Evolutionary conservation across 2,113 vertebrate species (phyloP).

Genomic region (Cottus gobio): DNA sequence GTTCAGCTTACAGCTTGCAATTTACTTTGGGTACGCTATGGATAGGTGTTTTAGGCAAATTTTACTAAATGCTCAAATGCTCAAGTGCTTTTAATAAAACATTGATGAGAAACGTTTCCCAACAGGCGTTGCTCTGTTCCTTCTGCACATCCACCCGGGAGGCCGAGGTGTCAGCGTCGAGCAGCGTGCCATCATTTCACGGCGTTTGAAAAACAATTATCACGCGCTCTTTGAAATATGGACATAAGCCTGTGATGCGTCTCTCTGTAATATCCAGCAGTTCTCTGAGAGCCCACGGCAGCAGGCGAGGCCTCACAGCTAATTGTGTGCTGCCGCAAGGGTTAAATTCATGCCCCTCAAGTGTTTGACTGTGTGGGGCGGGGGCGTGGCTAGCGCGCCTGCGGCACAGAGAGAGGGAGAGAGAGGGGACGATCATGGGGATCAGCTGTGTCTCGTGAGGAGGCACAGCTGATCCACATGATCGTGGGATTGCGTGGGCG

Average conservation of each 20-base stretch:
- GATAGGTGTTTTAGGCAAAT: too few relatives aligned
- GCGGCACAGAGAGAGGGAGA: too few relatives aligned
- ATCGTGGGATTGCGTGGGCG: too few relatives aligned
- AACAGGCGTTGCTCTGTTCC: neutral
- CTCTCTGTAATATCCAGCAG: slow-evolving; percentile 23
- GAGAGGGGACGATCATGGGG: too few relatives aligned
- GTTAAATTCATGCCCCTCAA: slow-evolving; percentile 69
- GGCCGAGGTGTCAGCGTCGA: neutral
- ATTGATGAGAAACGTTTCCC: neutral
- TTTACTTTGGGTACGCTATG: too few relatives aligned
- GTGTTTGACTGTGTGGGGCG: too few relatives aligned
- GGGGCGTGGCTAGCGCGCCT: too few relatives aligned
- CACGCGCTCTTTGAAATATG: slow-evolving; percentile 21
- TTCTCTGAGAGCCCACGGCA: slow-evolving; percentile 34
- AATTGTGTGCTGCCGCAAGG: slow-evolving; percentile 48
- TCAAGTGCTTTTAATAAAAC: neutral
- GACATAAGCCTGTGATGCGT: slow-evolving; percentile 15
- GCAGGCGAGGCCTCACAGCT: slow-evolving; percentile 33
- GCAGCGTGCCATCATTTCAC: slow-evolving; percentile 21
- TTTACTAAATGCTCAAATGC: too few relatives aligned
- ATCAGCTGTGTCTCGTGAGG: too few relatives aligned
- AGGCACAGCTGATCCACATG: too few relatives aligned
- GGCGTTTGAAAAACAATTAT: slow-evolving; percentile 43
- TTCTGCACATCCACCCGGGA: neutral
- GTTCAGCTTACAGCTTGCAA: too few relatives aligned